Base-by-base conservation (phyloP, 53 echinoderm and acorn worm genomes). In the Arbacia lixula region DNA sequence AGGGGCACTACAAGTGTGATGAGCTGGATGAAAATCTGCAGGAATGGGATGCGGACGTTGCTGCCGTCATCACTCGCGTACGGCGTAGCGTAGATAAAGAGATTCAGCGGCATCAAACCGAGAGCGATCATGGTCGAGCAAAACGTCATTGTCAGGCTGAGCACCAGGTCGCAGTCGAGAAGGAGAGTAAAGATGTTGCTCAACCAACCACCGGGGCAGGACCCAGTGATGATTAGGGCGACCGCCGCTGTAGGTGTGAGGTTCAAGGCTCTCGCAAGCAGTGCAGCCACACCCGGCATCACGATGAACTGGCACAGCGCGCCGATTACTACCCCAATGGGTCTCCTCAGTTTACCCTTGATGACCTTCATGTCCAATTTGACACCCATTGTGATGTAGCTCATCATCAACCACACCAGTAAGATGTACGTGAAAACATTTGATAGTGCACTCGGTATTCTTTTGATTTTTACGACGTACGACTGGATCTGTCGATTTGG, bases 181-280 rank as follows among this genome's bases (percentile, higher is more conserved):
- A 92, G 87, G 14, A 89, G 71, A 39, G 86, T 76, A 39, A 92
- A 83, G 20, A 92, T 51, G 64, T 92, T 92, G 68, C 92, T 92
- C 5, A 89, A 37, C 92, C 92, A 92, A 12, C 92, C 92, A 29
- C 92, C 92, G 8, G 92, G 92, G 32, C 89, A 89, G 0, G 92
- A 86, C 19, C 92, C 92, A 16, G 65, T 84, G 28, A 84, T 86
- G 29, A 92, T 77, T 0, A 89, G 58, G 24, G 89, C 92, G 11
- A 92, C 85, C 0, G 92, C 84, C 24, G 60, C 65, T 4, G 85
- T 57, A 22, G 89, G 68, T 28, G 89, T 81, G 36, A 92, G 74
- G n/a, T 83, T 74, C 53, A 89, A 60, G 3, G 39, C 31, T 31
- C 75, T 86, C 29, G 92, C 87, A 5, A 92, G 39, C 30, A 68